Evolutionary conservation across 2,888 invertebrate genomes (phyloP), one percentile per base, ranked within the genome.

Genomic region (Himalopsyche tibetana): DNA sequence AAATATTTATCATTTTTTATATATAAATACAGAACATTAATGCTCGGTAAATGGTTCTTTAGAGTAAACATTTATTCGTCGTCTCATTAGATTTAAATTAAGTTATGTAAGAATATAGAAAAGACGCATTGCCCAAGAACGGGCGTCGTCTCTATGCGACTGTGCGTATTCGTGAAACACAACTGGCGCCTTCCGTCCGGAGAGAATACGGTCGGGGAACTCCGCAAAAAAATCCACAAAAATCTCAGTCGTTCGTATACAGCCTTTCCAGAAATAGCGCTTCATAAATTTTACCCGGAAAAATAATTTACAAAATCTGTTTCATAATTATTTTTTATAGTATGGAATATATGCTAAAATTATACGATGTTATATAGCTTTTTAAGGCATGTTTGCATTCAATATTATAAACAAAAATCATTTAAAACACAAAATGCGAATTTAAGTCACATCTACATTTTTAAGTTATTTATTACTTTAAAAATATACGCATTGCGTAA

Each of bases 51-150:
- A 51, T 51, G 51, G 51, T 51, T 15, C 51, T 51, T 51, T 51
- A 15, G 15, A 51, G 51, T 51, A 51, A 51, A 15, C 51, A 51
- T 51, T 51, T 74, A 12, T 74, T 36, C 74, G 36, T 74, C 12
- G 74, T 74, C 28, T 74, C 74, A 74, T 74, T 74, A 74, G 74
- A 74, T 74, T 74, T 38, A 74, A 74, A 74, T 74, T 74, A 74
- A 74, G 74, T 74, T 74, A 74, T 74, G 74, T 74, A 74, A 74
- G 74, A 74, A 36, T 38, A 74, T 74, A 74, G 74, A 74, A 74
- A 74, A 74, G 36, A 74, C 74, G 74, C 74, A 74, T 74, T 74
- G 74, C 74, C 74, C 12, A 74, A 74, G 38, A 74, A 12, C 28
- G 74, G 74, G 74, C 74, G 74, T 74, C 74, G 74, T 38, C 74